A percentile compares a stretch with the other conserved stretches of the same genome.
phyloP scores from a whole-genome alignment of 2,113 vertebrate genomes.

The Struthidea cinerea region DNA sequence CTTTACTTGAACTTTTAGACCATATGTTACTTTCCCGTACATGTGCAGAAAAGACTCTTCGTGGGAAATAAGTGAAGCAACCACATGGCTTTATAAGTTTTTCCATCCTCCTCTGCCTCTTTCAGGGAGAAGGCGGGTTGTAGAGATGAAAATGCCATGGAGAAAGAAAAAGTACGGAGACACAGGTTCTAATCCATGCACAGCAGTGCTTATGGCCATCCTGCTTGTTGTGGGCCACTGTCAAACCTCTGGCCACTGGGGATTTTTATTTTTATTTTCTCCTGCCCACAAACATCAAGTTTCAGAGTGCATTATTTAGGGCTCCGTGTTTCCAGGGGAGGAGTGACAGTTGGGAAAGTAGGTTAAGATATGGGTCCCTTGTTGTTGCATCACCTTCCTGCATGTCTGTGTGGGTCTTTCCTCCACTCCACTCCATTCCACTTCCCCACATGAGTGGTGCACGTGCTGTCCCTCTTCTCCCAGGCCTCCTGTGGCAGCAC shows the following conservation, averaged over 20 bases:
- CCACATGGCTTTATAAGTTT: background rate
- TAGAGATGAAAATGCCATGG: background rate
- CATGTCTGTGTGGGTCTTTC: fast-evolving
- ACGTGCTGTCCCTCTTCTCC: background rate
- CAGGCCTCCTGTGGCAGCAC: background rate
- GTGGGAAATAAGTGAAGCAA: background rate
- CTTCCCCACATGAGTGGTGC: fast-evolving
- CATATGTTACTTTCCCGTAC: background rate
- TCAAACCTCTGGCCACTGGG: background rate
- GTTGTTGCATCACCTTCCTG: background rate
- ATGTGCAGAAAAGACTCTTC: background rate
- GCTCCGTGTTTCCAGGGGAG: background rate
- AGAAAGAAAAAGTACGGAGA: background rate
- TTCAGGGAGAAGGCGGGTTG: background rate
- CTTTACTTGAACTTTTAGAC: conserved; percentile 1
- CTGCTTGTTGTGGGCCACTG: background rate
- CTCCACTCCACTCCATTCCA: background rate
- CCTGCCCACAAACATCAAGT: background rate
- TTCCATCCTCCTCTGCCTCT: background rate
- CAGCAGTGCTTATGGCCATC: background rate
- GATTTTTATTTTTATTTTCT: background rate
- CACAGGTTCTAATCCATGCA: background rate
- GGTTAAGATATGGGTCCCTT: background rate
- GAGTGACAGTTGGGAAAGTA: background rate
- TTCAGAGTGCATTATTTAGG: background rate